Conservation (phyloP, 2,113 vertebrate genomes). For the Tetrax tetrax region DNA sequence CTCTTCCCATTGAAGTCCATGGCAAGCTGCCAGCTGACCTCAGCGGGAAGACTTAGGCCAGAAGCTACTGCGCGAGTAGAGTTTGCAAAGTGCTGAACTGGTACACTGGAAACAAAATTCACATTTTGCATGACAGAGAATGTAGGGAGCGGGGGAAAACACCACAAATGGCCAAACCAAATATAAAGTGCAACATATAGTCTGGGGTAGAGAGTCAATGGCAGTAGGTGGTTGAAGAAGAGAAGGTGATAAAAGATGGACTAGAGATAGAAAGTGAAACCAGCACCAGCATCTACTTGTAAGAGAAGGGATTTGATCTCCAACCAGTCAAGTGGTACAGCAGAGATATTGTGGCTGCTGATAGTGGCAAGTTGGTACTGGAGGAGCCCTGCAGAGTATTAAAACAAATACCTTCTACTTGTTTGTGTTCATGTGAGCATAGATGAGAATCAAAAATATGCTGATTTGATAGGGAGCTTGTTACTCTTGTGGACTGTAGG, state of each 20-base stretch:
- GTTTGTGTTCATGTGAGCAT: background rate
- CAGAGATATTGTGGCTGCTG: background rate
- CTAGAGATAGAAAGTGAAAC: background rate
- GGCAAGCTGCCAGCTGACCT: slow-evolving; percentile 34
- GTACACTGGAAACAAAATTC: background rate
- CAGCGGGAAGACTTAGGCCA: background rate
- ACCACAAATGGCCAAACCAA: background rate
- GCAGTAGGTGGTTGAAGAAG: background rate
- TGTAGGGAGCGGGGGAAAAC: no score
- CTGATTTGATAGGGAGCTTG: background rate
- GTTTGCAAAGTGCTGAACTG: background rate
- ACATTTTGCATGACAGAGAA: background rate
- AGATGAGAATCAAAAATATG: background rate
- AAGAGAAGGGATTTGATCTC: background rate
- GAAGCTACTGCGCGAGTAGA: slow-evolving; percentile 30
- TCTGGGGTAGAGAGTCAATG: background rate
- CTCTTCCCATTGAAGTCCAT: slow-evolving; percentile 11
- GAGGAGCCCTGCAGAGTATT: background rate
- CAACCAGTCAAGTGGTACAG: background rate
- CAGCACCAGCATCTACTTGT: background rate
- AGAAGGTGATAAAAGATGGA: background rate
- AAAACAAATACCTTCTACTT: background rate
- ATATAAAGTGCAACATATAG: background rate
- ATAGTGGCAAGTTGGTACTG: background rate
- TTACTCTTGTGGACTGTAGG: background rate